A percentile compares a stretch with the other conserved stretches of the same genome.
Conservation (phyloP, 2,888 invertebrate genomes). For the Idaea dimidiata region DNA sequence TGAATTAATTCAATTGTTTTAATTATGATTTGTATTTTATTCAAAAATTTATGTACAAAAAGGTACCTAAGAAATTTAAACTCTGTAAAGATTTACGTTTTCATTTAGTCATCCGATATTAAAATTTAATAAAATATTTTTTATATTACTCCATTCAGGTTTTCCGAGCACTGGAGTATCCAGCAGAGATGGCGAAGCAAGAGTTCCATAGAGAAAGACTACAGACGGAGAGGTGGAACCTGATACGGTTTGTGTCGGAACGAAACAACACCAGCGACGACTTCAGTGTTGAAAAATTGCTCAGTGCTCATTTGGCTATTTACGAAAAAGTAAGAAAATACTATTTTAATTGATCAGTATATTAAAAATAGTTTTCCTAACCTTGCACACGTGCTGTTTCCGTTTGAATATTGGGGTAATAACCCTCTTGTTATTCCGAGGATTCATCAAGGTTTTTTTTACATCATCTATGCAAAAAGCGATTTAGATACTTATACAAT, state of each 20-base stretch:
- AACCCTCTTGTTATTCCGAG: too few relatives aligned
- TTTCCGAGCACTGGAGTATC: slow-evolving; percentile 88
- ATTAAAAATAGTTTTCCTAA: too few relatives aligned
- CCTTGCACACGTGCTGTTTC: too few relatives aligned
- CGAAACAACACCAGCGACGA: slow-evolving; percentile 77
- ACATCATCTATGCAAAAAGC: too few relatives aligned
- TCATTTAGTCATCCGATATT: too few relatives aligned
- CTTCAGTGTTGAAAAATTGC: slow-evolving; percentile 74
- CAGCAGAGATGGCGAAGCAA: slow-evolving; percentile 86
- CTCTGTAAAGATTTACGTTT: too few relatives aligned
- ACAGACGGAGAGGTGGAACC: slow-evolving; percentile 77
- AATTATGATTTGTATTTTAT: neutral
- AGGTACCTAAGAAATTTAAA: too few relatives aligned
- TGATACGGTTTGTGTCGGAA: slow-evolving; percentile 82
- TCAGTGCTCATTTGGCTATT: slow-evolving; percentile 63
- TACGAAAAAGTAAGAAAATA: slow-evolving; percentile 62
- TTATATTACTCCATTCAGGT: slow-evolving; percentile 73
- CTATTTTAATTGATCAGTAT: neutral
- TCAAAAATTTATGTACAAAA: neutral
- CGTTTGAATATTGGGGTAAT: too few relatives aligned
- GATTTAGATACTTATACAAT: too few relatives aligned
- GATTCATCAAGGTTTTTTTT: too few relatives aligned
- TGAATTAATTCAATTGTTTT: slow-evolving; percentile 6
- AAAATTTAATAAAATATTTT: neutral
- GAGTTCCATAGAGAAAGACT: slow-evolving; percentile 82